Percentiles rank a stretch among this genome's conserved stretches.
phyloP scores from a whole-genome alignment of 2,797 vertebrate genomes.

The Ptychobarbus kaznakovi region DNA sequence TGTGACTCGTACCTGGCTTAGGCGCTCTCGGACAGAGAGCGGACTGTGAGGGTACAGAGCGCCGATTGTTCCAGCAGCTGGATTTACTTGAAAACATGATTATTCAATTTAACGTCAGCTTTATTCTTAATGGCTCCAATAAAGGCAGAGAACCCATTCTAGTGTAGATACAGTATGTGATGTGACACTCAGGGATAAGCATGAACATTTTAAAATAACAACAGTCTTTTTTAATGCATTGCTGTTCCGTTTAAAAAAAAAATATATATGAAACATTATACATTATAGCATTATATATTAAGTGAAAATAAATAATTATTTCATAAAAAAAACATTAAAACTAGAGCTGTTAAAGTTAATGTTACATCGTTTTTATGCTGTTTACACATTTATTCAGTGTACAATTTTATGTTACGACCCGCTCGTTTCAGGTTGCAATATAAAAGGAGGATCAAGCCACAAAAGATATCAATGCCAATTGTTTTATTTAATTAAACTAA shows the following conservation, averaged over 20 bases:
- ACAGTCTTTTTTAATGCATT: neutral
- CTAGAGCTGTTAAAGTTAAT: neutral
- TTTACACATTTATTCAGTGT: neutral
- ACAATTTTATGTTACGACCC: too few relatives aligned
- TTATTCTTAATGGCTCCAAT: conserved; percentile 64
- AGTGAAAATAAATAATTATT: neutral
- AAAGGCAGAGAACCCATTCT: conserved; percentile 50
- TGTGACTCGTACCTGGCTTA: conserved; percentile 75
- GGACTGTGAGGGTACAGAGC: conserved; percentile 66
- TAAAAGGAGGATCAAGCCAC: too few relatives aligned
- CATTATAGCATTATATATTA: neutral
- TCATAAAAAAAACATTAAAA: neutral
- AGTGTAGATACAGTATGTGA: conserved; percentile 48
- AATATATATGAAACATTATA: neutral
- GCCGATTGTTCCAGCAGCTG: conserved; percentile 68
- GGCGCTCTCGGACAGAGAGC: conserved; percentile 55
- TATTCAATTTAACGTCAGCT: conserved; percentile 69
- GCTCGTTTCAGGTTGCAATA: too few relatives aligned
- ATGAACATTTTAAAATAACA: conserved; percentile 14
- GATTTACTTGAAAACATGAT: conserved; percentile 71
- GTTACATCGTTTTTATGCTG: neutral
- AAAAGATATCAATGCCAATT: too few relatives aligned
- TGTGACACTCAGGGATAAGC: conserved; percentile 12
- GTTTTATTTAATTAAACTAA: too few relatives aligned
- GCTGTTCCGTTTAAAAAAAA: neutral